Base-by-base conservation (phyloP, 1,140 invertebrate genomes). In the Triops longicaudatus region DNA sequence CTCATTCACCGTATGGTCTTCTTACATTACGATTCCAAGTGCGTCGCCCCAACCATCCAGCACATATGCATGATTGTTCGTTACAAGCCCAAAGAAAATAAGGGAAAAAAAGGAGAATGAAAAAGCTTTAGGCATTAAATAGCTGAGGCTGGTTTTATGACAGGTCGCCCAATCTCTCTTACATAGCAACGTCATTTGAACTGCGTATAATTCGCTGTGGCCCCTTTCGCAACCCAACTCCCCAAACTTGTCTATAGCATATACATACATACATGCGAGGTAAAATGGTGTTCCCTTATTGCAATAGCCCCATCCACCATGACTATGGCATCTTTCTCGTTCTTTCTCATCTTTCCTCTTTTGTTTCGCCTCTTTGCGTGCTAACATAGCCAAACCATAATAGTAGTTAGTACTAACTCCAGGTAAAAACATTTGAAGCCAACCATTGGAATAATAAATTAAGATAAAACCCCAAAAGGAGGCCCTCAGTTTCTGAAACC, bases 131-230 rank as follows among this genome's bases (percentile, higher is more conserved):
- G 50, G 50, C 50, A 63, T 14, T 17, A 22, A 63, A 63, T 63
- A 63, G 50, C 50, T 63, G 50, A 63, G 50, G 50, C 50, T 63
- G 50, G 11, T 63, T 63, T 63, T 63, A 63, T 63, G 50, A 63
- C 50, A 63, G 50, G 50, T 5, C 50, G 31, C 31, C 31, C 31
- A 37, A 37, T 2, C 31, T 37, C 31, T 37, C 31, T 37, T 7
- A 37, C 31, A 7, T 37, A 37, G 31, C 31, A 37, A 37, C 31
- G 31, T 37, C 31, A 37, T 37, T 37, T 37, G 31, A 37, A 7
- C 31, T 37, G 31, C 31, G 31, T 37, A 37, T 37, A 37, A 37
- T 37, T 37, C 31, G 31, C 31, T 37, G 31, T 37, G 31, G 31
- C 31, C 31, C 31, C 31, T 37, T 37, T 37, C 31, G 31, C 31